Evolutionary conservation across 1,140 invertebrate genomes (phyloP).

Genomic region (Drosophila tropicalis): DNA sequence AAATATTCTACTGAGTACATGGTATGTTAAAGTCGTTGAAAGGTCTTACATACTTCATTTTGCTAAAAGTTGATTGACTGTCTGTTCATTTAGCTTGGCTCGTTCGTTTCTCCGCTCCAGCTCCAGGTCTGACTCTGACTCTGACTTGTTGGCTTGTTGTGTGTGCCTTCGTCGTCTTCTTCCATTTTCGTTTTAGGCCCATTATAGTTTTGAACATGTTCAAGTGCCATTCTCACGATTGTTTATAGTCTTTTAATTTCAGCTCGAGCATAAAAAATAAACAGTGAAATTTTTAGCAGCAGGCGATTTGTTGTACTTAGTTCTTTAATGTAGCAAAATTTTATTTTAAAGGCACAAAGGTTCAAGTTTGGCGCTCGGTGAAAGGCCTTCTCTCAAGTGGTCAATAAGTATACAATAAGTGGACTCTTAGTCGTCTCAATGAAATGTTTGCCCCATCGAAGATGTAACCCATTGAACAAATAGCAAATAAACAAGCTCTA

Average conservation of each 20-base stretch:
- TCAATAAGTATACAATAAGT: slow-evolving; percentile 52
- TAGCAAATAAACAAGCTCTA: neutral
- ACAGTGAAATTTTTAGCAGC: slow-evolving; percentile 80
- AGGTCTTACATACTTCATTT: slow-evolving; percentile 2
- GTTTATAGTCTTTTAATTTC: slow-evolving; percentile 82
- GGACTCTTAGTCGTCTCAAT: slow-evolving; percentile 13
- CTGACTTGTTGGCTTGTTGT: slow-evolving; percentile 51
- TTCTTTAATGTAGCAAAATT: slow-evolving; percentile 50
- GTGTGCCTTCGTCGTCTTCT: slow-evolving; percentile 36
- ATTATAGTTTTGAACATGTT: slow-evolving; percentile 81
- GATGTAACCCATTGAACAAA: slow-evolving; percentile 63
- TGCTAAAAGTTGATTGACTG: slow-evolving; percentile 80
- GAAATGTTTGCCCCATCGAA: slow-evolving; percentile 68
- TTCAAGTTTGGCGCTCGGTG: slow-evolving; percentile 28
- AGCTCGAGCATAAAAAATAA: slow-evolving; percentile 74
- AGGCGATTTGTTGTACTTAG: slow-evolving; percentile 57
- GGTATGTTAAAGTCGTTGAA: too few relatives aligned
- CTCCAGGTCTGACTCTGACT: slow-evolving; percentile 25
- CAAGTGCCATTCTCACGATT: slow-evolving; percentile 82
- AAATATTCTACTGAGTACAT: too few relatives aligned
- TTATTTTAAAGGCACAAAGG: neutral
- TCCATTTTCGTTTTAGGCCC: slow-evolving; percentile 75
- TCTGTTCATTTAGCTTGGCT: slow-evolving; percentile 71
- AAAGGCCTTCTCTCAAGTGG: slow-evolving; percentile 49
- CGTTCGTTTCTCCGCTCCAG: slow-evolving; percentile 63